Evolutionary conservation across 2,888 invertebrate species (phyloP).

Genomic region (Drosophila prolongata): DNA sequence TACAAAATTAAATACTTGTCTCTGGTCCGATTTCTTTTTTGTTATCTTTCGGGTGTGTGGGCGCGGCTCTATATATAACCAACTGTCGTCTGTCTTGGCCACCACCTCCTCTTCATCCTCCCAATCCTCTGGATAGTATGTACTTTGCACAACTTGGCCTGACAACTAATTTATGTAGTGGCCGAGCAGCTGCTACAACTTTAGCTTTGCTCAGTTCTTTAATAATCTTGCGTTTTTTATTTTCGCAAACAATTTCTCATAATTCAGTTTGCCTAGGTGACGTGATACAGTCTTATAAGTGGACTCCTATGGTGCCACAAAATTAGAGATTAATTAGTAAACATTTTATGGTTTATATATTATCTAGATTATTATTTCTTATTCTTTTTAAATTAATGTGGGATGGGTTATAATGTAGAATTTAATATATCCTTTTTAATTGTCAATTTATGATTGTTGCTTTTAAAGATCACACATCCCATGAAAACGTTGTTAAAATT

Average conservation of each 20-base stretch:
- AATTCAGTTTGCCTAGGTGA: slow-evolving; percentile 55
- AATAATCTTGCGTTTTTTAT: slow-evolving; percentile 53
- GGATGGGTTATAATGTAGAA: too few relatives aligned
- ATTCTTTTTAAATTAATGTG: background rate
- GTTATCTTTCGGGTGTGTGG: slow-evolving; percentile 57
- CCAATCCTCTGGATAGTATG: slow-evolving; percentile 21
- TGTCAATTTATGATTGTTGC: too few relatives aligned
- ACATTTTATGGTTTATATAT: background rate
- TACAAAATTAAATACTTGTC: slow-evolving; percentile 81
- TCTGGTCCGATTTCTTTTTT: slow-evolving; percentile 44
- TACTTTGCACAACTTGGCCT: slow-evolving; percentile 68
- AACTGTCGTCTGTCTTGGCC: slow-evolving; percentile 44
- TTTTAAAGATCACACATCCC: too few relatives aligned
- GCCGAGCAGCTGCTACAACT: slow-evolving; percentile 66
- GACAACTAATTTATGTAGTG: slow-evolving; percentile 82
- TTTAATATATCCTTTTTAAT: too few relatives aligned
- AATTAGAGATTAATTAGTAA: slow-evolving; percentile 28
- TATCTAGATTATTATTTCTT: background rate
- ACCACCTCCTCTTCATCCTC: slow-evolving; percentile 18
- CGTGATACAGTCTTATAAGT: slow-evolving; percentile 16
- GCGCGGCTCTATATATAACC: slow-evolving; percentile 43
- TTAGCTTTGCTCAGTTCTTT: slow-evolving; percentile 55
- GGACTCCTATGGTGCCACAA: background rate
- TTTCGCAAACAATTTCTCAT: slow-evolving; percentile 67
- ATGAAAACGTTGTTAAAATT: too few relatives aligned